phyloP scores from a whole-genome alignment of 2,797 vertebrate genomes.

The Sebastes vulpes region DNA sequence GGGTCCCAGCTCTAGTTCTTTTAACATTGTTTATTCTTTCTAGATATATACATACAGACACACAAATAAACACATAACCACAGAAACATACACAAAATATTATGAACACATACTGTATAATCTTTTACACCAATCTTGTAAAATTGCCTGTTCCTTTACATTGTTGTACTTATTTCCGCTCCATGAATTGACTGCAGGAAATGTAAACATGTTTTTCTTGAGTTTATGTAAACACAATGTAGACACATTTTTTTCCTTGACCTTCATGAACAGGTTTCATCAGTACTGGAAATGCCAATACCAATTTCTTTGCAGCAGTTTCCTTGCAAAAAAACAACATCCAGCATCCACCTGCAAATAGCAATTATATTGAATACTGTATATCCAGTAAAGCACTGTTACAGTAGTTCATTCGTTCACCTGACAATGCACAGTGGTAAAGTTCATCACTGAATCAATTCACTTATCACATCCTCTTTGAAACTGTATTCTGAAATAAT shows the following conservation, averaged over 20 bases:
- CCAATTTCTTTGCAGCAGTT: background rate
- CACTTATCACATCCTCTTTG: background rate
- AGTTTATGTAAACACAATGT: background rate
- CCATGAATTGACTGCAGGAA: background rate
- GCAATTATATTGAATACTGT: background rate
- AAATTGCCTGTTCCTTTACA: background rate
- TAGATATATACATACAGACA: background rate
- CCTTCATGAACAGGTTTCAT: background rate
- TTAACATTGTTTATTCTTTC: background rate
- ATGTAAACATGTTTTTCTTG: background rate
- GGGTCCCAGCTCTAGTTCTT: background rate
- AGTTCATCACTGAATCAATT: background rate
- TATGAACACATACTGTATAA: background rate
- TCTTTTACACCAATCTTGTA: background rate
- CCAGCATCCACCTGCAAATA: background rate
- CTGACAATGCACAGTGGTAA: background rate
- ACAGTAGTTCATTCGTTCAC: background rate
- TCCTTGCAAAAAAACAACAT: background rate
- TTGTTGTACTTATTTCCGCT: background rate
- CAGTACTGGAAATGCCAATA: background rate
- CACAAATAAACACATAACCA: background rate
- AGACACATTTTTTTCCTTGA: background rate
- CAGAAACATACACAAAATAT: background rate
- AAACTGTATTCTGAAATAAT: background rate
- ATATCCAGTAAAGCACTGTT: background rate